A percentile compares a stretch with the other conserved stretches of the same genome.
Evolutionary conservation across 2,797 vertebrate genomes (phyloP).

Genomic region (Eidolon dupreanum): DNA sequence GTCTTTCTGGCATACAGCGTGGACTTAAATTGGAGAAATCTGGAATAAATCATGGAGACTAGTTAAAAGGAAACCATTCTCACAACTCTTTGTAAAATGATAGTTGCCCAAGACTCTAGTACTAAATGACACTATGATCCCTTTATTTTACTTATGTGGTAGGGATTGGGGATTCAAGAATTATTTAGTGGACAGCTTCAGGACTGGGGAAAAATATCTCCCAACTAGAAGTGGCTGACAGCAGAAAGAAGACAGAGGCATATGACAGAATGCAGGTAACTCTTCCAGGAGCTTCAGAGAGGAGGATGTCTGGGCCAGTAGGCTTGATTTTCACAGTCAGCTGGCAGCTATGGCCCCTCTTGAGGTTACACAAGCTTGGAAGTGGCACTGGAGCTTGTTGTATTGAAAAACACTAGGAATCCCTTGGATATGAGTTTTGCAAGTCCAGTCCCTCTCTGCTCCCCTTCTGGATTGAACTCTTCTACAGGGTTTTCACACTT

Average conservation of each 20-base stretch:
- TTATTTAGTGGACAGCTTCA: background rate
- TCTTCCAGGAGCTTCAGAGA: background rate
- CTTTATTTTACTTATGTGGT: background rate
- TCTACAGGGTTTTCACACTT: rapidly evolving
- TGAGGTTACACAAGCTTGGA: background rate
- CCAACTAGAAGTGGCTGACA: background rate
- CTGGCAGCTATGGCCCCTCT: background rate
- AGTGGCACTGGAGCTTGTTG: background rate
- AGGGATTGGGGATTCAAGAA: background rate
- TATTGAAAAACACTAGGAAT: background rate
- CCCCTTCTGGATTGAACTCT: background rate
- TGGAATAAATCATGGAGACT: background rate
- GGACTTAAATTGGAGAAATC: background rate
- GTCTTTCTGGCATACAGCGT: background rate
- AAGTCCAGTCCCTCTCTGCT: background rate
- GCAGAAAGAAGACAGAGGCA: background rate
- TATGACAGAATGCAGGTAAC: background rate
- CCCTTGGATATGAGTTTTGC: background rate
- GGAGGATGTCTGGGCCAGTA: background rate
- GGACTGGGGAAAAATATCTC: background rate
- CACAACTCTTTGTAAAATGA: background rate
- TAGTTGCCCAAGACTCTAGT: background rate
- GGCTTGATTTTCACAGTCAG: background rate
- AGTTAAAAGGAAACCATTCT: background rate
- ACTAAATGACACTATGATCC: background rate